Evolutionary conservation across 2,888 invertebrate genomes (phyloP).

Genomic region (Macroteleia sp.): DNA sequence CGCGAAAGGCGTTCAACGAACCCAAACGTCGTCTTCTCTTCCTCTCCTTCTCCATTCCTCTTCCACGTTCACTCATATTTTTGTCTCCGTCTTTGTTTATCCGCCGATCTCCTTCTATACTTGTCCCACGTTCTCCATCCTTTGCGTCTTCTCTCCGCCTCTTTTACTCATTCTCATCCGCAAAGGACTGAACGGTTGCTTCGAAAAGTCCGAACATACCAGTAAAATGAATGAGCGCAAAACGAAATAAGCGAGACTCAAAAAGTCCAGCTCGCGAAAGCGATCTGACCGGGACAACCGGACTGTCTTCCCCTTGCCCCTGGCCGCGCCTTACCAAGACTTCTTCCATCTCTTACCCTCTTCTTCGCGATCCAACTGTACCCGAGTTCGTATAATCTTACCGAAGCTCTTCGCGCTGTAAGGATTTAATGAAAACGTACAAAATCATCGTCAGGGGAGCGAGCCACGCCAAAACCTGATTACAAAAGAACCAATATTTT

Average conservation of each 20-base stretch:
- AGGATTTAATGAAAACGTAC: constrained; percentile 64
- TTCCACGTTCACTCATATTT: neutral
- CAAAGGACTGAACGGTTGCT: constrained; percentile 46
- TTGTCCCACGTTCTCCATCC: constrained; percentile 7
- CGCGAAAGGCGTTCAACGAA: constrained; percentile 72
- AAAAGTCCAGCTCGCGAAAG: constrained; percentile 66
- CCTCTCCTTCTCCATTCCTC: constrained; percentile 31
- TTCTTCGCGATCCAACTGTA: constrained; percentile 40
- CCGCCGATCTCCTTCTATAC: constrained; percentile 20
- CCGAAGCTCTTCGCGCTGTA: constrained; percentile 46
- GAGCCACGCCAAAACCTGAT: constrained; percentile 9
- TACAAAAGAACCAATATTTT: constrained; percentile 6
- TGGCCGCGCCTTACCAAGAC: constrained; percentile 1
- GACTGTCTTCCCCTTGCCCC: constrained; percentile 41
- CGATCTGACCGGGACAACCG: constrained; percentile 66
- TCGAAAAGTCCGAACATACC: constrained; percentile 62
- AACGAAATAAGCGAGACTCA: constrained; percentile 64
- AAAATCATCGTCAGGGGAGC: constrained; percentile 34
- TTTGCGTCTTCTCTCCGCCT: constrained; percentile 12
- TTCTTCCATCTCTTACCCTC: constrained; percentile 36
- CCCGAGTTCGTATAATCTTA: constrained; percentile 44
- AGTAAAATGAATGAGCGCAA: constrained; percentile 64
- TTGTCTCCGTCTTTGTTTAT: constrained; percentile 45
- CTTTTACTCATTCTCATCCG: constrained; percentile 31
- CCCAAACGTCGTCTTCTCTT: constrained; percentile 49